Evolutionary conservation across 2,797 vertebrate genomes (phyloP).

Genomic region (Chelonia mydas): DNA sequence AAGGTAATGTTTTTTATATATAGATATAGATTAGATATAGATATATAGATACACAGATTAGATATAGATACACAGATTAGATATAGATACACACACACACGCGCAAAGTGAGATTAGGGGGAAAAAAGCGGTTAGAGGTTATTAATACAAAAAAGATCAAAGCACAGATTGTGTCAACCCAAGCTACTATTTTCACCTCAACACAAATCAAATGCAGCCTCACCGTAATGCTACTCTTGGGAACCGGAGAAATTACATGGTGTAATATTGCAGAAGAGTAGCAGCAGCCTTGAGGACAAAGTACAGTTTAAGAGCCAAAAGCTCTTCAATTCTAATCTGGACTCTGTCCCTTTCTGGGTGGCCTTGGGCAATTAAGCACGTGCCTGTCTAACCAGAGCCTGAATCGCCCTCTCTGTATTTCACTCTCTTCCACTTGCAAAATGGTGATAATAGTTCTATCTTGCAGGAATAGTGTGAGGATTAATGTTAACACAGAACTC

Average conservation of each 20-base stretch:
- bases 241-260: background rate
- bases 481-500: background rate
- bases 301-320: background rate
- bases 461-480: background rate
- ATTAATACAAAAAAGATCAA: constrained; percentile 62
- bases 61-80: no score
- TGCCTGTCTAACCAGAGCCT: background rate
- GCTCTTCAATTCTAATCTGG: constrained; percentile 30
- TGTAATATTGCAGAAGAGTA: constrained; percentile 3
- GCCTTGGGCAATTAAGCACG: background rate
- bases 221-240: constrained; percentile 31
- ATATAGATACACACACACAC: background rate
- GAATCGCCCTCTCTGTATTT: background rate
- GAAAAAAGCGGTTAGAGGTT: constrained; percentile 67
- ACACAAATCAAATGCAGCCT: constrained; percentile 38
- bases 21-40: no score
- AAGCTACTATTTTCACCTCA: constrained; percentile 44
- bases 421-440: background rate
- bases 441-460: background rate
- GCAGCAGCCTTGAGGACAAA: background rate
- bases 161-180: constrained; percentile 50
- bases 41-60: no score
- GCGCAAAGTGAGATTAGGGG: constrained; percentile 9
- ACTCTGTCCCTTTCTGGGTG: background rate
- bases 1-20: constrained; percentile 30